These are phyloP conservation scores for Peromyscus aztecus DNA, from an alignment of 2,797 vertebrate genomes.

Conservation along the genomic window DNA sequence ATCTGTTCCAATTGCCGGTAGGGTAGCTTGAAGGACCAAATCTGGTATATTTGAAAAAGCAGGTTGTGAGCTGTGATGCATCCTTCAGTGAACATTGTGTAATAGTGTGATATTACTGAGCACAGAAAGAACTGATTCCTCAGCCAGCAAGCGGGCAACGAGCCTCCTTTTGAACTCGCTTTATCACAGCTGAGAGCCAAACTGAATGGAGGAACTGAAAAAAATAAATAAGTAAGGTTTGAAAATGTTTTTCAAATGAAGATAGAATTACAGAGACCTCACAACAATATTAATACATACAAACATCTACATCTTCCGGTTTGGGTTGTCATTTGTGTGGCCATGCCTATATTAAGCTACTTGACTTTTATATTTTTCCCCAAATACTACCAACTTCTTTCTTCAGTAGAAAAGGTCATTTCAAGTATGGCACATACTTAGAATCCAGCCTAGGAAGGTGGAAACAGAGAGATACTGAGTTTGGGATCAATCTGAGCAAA, in stretches of 20 bases:
- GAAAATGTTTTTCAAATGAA: conserved; percentile 34
- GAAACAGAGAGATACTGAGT: not conserved
- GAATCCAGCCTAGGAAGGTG: not conserved
- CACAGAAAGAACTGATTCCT: not conserved
- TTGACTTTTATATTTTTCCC: not conserved
- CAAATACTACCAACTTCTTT: conserved; percentile 24
- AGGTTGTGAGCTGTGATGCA: not conserved
- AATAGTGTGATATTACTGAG: not conserved
- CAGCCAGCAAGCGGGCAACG: not conserved
- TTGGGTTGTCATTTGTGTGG: not conserved
- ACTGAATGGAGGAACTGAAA: not conserved
- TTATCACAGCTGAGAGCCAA: not conserved
- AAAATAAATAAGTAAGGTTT: not conserved
- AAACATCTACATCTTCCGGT: not conserved
- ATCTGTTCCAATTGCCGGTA: not conserved
- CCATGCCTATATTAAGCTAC: not conserved
- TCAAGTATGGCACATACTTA: not conserved
- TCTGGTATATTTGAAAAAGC: not conserved
- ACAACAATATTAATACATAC: not conserved
- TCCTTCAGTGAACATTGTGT: not conserved
- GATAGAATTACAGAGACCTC: not conserved
- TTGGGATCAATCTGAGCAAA: not conserved
- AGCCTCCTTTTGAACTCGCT: not conserved
- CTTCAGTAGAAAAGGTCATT: not conserved
- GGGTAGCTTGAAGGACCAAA: not conserved